Evolutionary conservation across 2,888 invertebrate genomes (phyloP), one percentile per base, ranked within the genome.

Genomic region (Cepaea hortensis): DNA sequence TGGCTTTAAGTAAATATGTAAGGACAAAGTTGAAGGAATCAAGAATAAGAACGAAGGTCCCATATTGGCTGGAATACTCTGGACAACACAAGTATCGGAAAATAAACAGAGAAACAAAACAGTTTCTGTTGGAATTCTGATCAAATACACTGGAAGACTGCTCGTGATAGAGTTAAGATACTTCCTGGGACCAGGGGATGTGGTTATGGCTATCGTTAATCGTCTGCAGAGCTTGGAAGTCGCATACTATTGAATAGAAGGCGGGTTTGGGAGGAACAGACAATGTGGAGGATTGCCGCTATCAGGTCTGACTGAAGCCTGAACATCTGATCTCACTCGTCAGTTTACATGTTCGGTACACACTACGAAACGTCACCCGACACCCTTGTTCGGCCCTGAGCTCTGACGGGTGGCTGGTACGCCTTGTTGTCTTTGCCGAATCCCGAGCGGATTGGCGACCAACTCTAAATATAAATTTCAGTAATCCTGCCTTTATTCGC

Each of bases 401-500:
- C 62, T 76, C 46, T 75, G 84, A 62, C 75, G 84, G 76, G 76
- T 76, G 76, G 62, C 35, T 76, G 65, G 84, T 62, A 84, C 84
- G 35, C 23, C n/a, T n/a, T 75, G 76, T 65, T 76, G 65, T 76
- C 84, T n/a, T 23, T 18, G 13, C n/a, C 35, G 23, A 3, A 13
- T 61, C 48, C 46, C 76, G 62, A 84, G 76, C 76, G 68, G 84
- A 76, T 84, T 76, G 76, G 62, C 75, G 62, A 23, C 84, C 76
- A 68, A 72, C 70, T 70, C 70, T 62, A 85, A 80, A 80, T 73
- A 80, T 72, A 73, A 70, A 85, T 85, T 72, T 76, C 13, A 48
- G 80, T 85, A 85, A 85, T 85, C 85, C 72, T 55, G 46, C 61
- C 46, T 80, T 85, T 85, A 80, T 80, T 72, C 85, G 65, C n/a